These are phyloP conservation scores for Porites rus DNA, from an alignment of 92 coral and sea anemone genomes.

Conservation along the genomic window DNA sequence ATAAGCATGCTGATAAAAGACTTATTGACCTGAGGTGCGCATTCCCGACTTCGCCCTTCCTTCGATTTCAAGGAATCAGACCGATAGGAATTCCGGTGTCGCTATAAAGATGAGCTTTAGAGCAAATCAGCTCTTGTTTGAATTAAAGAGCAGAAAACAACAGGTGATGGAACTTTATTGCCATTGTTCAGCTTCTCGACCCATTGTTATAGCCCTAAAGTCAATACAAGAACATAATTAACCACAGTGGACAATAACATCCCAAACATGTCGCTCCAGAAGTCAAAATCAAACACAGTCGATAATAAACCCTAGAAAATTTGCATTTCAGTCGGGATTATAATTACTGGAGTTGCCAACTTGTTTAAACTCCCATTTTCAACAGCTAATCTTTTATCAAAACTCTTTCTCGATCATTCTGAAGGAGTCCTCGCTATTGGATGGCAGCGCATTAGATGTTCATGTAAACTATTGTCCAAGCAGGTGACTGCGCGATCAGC, in stretches of 20 bases:
- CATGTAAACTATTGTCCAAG: conserved; percentile 5
- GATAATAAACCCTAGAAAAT: conserved; percentile 15
- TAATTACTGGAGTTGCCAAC: neutral
- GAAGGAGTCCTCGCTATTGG: neutral
- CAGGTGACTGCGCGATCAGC: conserved; percentile 22
- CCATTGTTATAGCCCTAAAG: conserved; percentile 39
- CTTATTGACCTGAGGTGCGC: conserved; percentile 25
- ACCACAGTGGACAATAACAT: conserved; percentile 46
- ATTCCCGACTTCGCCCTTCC: conserved; percentile 25
- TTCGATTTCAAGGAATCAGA: conserved; percentile 11
- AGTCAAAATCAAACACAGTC: conserved; percentile 39
- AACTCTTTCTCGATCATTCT: neutral
- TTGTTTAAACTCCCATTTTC: conserved; percentile 8
- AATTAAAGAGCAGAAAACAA: conserved; percentile 43
- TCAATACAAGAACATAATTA: conserved; percentile 53
- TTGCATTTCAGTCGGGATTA: conserved; percentile 37
- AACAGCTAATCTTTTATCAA: conserved; percentile 15
- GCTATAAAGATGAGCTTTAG: conserved; percentile 22
- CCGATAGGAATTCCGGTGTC: conserved; percentile 50
- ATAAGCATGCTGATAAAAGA: conserved; percentile 26
- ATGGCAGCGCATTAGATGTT: conserved; percentile 8
- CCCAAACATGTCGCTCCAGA: conserved; percentile 26
- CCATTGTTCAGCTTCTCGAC: conserved; percentile 30
- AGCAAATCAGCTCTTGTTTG: conserved; percentile 30
- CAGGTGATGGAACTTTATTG: conserved; percentile 40